A percentile compares a stretch with the other conserved stretches of the same genome.
Conservation (phyloP, 1,140 invertebrate species). For the Phthorimaea operculella region DNA sequence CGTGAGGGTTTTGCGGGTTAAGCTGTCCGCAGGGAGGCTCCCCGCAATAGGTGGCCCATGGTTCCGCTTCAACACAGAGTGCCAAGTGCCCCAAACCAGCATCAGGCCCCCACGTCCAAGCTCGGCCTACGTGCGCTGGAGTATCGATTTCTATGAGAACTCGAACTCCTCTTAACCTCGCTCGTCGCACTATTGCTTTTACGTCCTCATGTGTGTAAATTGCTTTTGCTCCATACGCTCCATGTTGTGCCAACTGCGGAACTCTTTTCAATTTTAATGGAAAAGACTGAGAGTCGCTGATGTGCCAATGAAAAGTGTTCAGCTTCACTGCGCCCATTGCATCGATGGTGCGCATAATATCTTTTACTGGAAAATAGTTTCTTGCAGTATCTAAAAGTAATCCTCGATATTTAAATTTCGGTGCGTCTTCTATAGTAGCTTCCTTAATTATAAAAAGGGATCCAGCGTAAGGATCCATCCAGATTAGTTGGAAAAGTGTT, state of each 20-base stretch:
- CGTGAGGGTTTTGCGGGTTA: constrained; percentile 81
- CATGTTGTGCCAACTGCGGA: constrained; percentile 77
- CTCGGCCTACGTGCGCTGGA: constrained; percentile 83
- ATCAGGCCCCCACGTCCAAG: constrained; percentile 81
- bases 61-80: constrained; percentile 79
- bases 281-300: constrained; percentile 86
- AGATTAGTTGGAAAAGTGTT: constrained; percentile 82
- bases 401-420: constrained; percentile 74
- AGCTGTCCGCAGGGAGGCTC: constrained; percentile 87
- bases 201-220: constrained; percentile 78
- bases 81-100: constrained; percentile 76
- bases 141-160: constrained; percentile 81
- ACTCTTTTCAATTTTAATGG: constrained; percentile 76
- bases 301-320: constrained; percentile 89
- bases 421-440: constrained; percentile 70
- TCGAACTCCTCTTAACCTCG: constrained; percentile 75
- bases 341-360: constrained; percentile 78
- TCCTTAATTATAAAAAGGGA: constrained; percentile 71
- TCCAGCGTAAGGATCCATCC: constrained; percentile 74
- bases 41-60: constrained; percentile 81
- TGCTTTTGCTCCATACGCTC: constrained; percentile 77
- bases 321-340: constrained; percentile 84
- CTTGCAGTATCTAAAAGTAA: constrained; percentile 81
- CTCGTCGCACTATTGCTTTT: constrained; percentile 73
- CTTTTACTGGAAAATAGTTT: constrained; percentile 77